Evolutionary conservation across 2,888 invertebrate species (phyloP), one percentile per base, ranked within the genome.

Genomic region (Macaria notata): DNA sequence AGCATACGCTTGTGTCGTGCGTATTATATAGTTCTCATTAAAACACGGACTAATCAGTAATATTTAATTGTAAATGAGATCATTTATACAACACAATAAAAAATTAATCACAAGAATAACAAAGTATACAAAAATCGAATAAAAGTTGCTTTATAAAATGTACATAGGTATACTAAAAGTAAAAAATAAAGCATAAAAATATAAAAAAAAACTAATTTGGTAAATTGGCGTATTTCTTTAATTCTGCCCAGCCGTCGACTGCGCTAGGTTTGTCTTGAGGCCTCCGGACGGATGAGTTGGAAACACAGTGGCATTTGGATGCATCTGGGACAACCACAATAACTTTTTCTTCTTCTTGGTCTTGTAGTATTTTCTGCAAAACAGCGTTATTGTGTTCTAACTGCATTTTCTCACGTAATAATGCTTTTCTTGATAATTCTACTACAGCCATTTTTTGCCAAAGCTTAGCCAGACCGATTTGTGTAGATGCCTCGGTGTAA

Each of bases 361-460:
- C 70, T 64, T 80, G 60, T 45, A 88, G 55, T 54, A 66, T 77
- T 36, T 64, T 59, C 36, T 75, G 60, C 42, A 90, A 76, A 46
- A 73, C 59, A 4, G 68, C 71, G 57, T 89, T 90, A 73, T 91
- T 86, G 19, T 79, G 71, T 66, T 84, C 77, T 30, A 91, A 64
- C 49, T 87, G 60, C 49, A 69, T 54, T 72, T 87, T 91, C 72
- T 91, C 90, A 9, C 81, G 81, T 51, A 72, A 59, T 50, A 91
- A 71, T 44, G 90, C 86, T 67, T 81, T 77, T 64, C 78, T 84
- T 2, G 83, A 76, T 45, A 91, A 68, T 58, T 91, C 88, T 3
- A 83, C 89, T 69, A 80, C 86, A 33, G 89, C 77, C 59, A 89
- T 79, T 41, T 83, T 82, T 56, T 88, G 88, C 90, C 90, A 91